These are phyloP conservation scores for Antheraea yamamai DNA, from an alignment of 2,888 invertebrate genomes.

Conservation along the genomic window DNA sequence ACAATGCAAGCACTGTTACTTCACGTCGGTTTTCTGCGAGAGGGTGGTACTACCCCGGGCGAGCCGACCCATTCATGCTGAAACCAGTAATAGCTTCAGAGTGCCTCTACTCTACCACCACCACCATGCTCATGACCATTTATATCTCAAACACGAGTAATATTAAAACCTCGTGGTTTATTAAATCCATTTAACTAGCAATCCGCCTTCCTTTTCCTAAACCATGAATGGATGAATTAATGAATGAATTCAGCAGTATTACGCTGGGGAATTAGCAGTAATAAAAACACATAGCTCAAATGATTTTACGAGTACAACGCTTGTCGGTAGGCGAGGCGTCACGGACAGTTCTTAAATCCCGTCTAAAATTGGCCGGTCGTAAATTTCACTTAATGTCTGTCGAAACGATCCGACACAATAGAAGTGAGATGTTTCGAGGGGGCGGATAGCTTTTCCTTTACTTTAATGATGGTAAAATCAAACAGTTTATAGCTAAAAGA, in stretches of 20 bases:
- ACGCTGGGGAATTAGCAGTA: slow-evolving; percentile 25
- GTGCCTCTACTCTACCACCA: too few species aligned
- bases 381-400: slow-evolving; percentile 63
- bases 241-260: slow-evolving; percentile 11
- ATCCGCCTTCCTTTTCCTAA: not conserved
- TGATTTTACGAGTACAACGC: slow-evolving; percentile 35
- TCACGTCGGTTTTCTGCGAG: too few species aligned
- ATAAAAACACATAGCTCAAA: slow-evolving; percentile 44
- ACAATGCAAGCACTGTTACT: too few species aligned
- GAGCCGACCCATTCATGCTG: too few species aligned
- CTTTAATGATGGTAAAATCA: slow-evolving; percentile 48
- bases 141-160: not conserved
- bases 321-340: slow-evolving; percentile 43
- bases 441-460: slow-evolving; percentile 42
- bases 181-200: not conserved
- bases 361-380: slow-evolving; percentile 61
- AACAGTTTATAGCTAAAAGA: slow-evolving; percentile 47
- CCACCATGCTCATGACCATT: not conserved
- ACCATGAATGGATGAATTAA: slow-evolving; percentile 6
- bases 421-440: slow-evolving; percentile 41
- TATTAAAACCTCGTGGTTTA: not conserved
- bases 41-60: too few species aligned
- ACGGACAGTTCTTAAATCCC: slow-evolving; percentile 60
- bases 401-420: slow-evolving; percentile 58
- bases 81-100: too few species aligned